These are phyloP conservation scores for Hirudinaria manillensis DNA, from an alignment of 2,888 invertebrate genomes.

Conservation along the genomic window DNA sequence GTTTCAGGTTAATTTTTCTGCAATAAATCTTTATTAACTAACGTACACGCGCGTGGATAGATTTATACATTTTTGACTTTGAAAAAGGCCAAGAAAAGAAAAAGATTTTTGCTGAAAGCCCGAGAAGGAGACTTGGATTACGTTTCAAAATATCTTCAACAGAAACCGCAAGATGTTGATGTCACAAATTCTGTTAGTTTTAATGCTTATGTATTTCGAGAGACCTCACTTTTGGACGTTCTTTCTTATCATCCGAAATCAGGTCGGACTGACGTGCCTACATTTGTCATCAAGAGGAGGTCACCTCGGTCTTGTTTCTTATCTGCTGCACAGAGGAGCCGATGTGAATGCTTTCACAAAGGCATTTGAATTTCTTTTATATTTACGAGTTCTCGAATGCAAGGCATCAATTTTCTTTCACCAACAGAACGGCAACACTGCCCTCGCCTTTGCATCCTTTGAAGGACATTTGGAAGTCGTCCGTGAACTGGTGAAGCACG, in stretches of 20 bases:
- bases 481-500: neutral
- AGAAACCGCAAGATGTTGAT: conserved; percentile 11
- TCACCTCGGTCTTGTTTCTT: conserved; percentile 1
- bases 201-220: neutral
- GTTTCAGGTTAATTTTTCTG: no score
- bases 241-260: no score
- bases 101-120: neutral
- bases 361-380: neutral
- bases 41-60: no score
- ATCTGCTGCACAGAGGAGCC: conserved; percentile 14
- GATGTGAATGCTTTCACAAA: neutral
- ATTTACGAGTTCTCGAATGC: neutral
- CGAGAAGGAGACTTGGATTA: conserved; percentile 16
- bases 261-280: conserved; percentile 2
- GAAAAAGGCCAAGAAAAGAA: conserved; percentile 13
- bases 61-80: no score
- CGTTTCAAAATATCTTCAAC: conserved; percentile 7
- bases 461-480: conserved; percentile 8
- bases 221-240: neutral
- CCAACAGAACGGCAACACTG: conserved; percentile 13
- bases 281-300: conserved; percentile 18
- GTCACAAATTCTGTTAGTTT: conserved; percentile 5
- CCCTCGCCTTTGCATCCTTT: conserved; percentile 11
- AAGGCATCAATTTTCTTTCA: neutral
- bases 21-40: no score